A percentile compares a stretch with the other conserved stretches of the same genome.
These are phyloP conservation scores for Centropristis striata DNA, from an alignment of 2,113 vertebrate species.

Conservation along the genomic window DNA sequence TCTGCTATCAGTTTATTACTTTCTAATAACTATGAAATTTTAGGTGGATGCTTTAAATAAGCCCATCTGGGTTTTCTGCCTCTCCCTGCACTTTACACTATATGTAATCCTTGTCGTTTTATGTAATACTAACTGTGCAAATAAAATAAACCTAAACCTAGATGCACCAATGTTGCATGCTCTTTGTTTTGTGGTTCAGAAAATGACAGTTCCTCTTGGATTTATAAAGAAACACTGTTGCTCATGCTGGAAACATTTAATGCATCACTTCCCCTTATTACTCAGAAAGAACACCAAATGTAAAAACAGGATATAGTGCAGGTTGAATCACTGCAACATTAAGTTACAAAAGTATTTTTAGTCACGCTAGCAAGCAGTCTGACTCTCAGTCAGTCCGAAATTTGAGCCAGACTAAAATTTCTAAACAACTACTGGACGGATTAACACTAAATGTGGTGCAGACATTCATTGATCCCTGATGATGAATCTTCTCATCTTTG, in stretches of 20 bases:
- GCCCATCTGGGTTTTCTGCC: too few species aligned
- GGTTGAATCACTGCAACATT: background rate
- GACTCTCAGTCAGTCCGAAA: background rate
- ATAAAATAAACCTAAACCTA: too few species aligned
- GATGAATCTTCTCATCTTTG: background rate
- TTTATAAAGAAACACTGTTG: background rate
- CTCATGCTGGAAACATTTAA: conserved; percentile 26
- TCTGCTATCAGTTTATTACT: too few species aligned
- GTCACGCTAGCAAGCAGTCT: too few species aligned
- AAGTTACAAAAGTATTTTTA: background rate
- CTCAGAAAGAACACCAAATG: background rate
- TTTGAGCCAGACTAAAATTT: background rate
- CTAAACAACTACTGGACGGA: background rate
- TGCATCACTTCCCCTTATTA: conserved; percentile 20
- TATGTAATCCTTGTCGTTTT: too few species aligned
- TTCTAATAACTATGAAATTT: too few species aligned
- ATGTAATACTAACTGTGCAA: too few species aligned
- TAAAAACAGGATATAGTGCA: conserved; percentile 26
- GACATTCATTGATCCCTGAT: background rate
- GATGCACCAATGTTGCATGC: background rate
- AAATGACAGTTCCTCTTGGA: conserved; percentile 9
- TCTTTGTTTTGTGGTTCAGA: background rate
- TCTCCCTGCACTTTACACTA: too few species aligned
- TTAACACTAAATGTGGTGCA: background rate
- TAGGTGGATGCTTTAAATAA: too few species aligned